These are phyloP conservation scores for Drosophila ananassae DNA, from an alignment of 1,140 invertebrate genomes.

Conservation along the genomic window DNA sequence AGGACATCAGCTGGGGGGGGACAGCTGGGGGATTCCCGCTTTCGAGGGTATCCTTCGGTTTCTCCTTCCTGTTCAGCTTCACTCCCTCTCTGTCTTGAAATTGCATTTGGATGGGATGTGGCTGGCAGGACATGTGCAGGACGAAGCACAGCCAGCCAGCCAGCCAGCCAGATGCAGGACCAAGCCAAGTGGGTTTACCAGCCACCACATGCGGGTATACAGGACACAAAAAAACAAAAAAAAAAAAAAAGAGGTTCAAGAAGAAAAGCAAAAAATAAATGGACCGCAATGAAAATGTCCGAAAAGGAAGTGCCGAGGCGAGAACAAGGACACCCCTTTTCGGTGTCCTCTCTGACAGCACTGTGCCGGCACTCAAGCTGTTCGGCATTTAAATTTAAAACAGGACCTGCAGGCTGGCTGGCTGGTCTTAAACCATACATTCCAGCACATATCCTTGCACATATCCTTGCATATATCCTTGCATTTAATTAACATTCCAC, in stretches of 20 bases:
- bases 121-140: background rate
- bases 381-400: conserved; percentile 46
- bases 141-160: conserved; percentile 1
- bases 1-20: conserved; percentile 10
- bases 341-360: background rate
- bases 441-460: too few species aligned
- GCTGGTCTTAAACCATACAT: too few species aligned
- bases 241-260: too few species aligned
- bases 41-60: background rate
- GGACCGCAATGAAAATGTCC: conserved; percentile 63
- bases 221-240: conserved; percentile 8
- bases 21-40: conserved; percentile 13
- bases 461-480: background rate
- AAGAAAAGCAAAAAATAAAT: background rate
- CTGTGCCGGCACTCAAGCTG: conserved; percentile 6
- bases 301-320: conserved; percentile 59
- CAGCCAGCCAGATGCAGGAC: conserved; percentile 6
- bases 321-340: conserved; percentile 24
- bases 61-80: background rate
- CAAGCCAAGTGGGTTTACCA: conserved; percentile 22
- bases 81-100: conserved; percentile 28
- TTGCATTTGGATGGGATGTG: conserved; percentile 67
- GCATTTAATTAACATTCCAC: conserved; percentile 47
- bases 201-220: conserved; percentile 53
- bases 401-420: background rate